phyloP scores from a whole-genome alignment of 2,888 invertebrate genomes.

The Metellina segmentata region DNA sequence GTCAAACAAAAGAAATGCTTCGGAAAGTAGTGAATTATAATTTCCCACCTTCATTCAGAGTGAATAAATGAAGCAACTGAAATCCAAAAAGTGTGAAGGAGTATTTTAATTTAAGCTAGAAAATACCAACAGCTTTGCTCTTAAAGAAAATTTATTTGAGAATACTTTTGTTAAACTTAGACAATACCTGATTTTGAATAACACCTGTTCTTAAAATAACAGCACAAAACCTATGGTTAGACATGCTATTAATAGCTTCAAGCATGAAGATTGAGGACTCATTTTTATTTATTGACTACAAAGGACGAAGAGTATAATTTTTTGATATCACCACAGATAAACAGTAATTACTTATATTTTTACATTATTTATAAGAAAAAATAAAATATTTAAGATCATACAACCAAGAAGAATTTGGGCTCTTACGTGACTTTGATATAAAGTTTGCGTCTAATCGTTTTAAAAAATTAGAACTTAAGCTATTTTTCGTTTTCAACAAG shows the following conservation, averaged over 20 bases:
- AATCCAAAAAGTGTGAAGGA: not conserved
- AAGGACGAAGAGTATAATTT: not conserved
- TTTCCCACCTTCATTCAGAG: not conserved
- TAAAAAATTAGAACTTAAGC: too few relatives aligned
- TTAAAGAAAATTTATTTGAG: not conserved
- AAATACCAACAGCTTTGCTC: not conserved
- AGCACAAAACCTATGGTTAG: not conserved
- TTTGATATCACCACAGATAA: too few relatives aligned
- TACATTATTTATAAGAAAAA: too few relatives aligned
- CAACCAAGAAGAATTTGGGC: too few relatives aligned
- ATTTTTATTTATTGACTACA: not conserved
- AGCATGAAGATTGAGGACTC: not conserved
- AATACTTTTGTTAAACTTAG: constrained; percentile 16
- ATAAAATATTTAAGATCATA: too few relatives aligned
- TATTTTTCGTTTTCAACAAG: too few relatives aligned
- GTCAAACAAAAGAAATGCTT: not conserved
- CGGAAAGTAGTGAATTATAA: not conserved
- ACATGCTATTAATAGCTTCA: not conserved
- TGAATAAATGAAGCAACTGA: not conserved
- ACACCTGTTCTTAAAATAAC: too few relatives aligned
- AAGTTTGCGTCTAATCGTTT: too few relatives aligned
- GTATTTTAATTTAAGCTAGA: not conserved
- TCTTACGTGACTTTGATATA: too few relatives aligned
- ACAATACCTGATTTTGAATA: constrained; percentile 2
- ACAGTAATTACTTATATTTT: too few relatives aligned